phyloP scores from a whole-genome alignment of 2,888 invertebrate species.

The Thecocarcelia acutangulata region DNA sequence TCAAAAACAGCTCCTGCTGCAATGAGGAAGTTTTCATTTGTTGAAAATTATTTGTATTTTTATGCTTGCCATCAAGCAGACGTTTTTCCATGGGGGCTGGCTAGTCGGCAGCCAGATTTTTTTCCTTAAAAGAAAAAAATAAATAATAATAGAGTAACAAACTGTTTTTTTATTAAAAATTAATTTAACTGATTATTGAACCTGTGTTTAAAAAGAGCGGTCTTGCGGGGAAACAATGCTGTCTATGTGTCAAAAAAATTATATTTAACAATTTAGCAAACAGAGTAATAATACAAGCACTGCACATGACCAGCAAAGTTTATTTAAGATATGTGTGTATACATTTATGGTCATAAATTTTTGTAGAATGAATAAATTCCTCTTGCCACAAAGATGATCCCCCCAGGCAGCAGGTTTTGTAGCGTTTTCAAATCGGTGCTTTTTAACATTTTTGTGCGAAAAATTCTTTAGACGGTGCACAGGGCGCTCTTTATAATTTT shows the following conservation, averaged over 20 bases:
- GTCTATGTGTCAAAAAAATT: not conserved
- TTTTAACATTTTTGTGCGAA: too few species aligned
- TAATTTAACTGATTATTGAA: conserved; percentile 42
- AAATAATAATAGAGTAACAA: conserved; percentile 31
- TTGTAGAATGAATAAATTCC: too few species aligned
- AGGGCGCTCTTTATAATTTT: too few species aligned
- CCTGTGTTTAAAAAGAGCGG: conserved; percentile 5
- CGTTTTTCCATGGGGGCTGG: conserved; percentile 26
- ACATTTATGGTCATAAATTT: too few species aligned
- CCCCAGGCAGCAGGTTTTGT: too few species aligned
- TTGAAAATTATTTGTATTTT: conserved; percentile 23
- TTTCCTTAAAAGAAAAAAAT: not conserved
- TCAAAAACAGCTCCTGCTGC: conserved; percentile 27
- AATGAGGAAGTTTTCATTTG: conserved; percentile 52
- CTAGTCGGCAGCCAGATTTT: conserved; percentile 22
- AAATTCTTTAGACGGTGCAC: too few species aligned
- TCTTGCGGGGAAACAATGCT: conserved; percentile 20
- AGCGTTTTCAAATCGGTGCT: too few species aligned
- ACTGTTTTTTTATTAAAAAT: conserved; percentile 7
- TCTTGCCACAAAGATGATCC: too few species aligned
- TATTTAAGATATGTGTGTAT: too few species aligned
- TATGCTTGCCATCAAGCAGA: conserved; percentile 22
- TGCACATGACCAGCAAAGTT: too few species aligned
- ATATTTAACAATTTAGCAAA: too few species aligned
- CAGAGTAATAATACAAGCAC: too few species aligned